Conservation (phyloP, 37 sponge, comb jelly and placozoan species). For the Diacarnus erythraeanus region DNA sequence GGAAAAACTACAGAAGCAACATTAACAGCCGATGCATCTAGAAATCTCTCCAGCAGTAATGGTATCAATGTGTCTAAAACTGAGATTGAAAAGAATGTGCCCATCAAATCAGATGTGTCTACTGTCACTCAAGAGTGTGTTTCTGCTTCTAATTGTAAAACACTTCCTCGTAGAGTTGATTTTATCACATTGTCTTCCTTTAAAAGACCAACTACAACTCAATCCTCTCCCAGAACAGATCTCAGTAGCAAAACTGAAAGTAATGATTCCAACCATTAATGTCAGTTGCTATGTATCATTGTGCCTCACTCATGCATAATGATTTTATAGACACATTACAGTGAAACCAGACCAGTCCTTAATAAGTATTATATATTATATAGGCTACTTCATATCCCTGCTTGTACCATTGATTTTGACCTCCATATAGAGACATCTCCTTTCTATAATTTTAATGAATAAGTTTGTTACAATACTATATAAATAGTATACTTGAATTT, state of each 20-base stretch:
- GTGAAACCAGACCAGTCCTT: no score
- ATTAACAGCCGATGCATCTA: background rate
- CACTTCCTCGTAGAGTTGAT: slow-evolving; percentile 39
- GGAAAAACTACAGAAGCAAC: background rate
- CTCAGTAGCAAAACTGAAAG: background rate
- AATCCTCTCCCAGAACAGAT: background rate
- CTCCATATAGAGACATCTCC: no score
- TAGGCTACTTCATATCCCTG: no score
- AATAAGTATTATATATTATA: no score
- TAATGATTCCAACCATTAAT: background rate
- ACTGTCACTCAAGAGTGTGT: background rate
- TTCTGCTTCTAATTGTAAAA: background rate
- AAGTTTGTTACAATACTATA: no score
- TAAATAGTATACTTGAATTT: no score
- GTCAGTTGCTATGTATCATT: background rate
- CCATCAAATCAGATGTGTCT: background rate
- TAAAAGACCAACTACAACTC: background rate
- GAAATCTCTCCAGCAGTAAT: background rate
- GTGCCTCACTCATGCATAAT: no score
- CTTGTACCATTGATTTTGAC: no score
- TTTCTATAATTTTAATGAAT: no score
- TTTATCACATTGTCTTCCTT: slow-evolving; percentile 45
- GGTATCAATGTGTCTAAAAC: background rate
- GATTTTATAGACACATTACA: no score
- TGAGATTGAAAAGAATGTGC: background rate